Evolutionary conservation across 1,140 invertebrate genomes (phyloP).

Genomic region (Hesperophylax magnus): DNA sequence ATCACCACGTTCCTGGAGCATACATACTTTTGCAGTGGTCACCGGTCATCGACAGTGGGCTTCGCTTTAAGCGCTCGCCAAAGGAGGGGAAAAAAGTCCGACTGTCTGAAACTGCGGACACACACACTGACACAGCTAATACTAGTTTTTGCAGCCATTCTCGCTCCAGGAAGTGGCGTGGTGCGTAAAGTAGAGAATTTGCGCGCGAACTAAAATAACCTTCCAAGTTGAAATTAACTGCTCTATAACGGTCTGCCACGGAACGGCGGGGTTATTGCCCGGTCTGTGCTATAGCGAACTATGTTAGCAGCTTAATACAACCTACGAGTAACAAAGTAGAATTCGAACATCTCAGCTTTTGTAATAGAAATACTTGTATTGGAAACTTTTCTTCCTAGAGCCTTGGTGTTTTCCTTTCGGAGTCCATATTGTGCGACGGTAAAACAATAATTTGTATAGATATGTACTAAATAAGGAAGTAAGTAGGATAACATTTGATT

Average conservation of each 20-base stretch:
- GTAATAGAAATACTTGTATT: too few relatives aligned
- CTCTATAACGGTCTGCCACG: constrained; percentile 35
- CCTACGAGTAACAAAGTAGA: not conserved
- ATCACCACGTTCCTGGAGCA: not conserved
- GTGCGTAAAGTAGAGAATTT: not conserved
- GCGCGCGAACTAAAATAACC: constrained; percentile 37
- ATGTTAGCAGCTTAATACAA: not conserved
- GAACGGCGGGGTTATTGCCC: constrained; percentile 31
- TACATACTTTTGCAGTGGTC: not conserved
- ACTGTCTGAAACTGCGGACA: not conserved
- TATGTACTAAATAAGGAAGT: not conserved
- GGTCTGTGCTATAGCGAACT: not conserved
- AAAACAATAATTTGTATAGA: not conserved
- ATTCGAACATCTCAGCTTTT: too few relatives aligned
- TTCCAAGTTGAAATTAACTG: constrained; percentile 41
- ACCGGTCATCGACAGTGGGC: not conserved
- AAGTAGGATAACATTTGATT: not conserved
- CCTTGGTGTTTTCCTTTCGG: too few relatives aligned
- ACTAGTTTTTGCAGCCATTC: not conserved
- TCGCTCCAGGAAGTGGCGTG: constrained; percentile 18
- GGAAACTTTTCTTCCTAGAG: too few relatives aligned
- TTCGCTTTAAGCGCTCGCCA: too few relatives aligned
- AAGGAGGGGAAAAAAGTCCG: not conserved
- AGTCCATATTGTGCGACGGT: not conserved
- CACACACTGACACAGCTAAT: too few relatives aligned